phyloP scores from a whole-genome alignment of 1,140 invertebrate genomes.

The Olivierus martensii region DNA sequence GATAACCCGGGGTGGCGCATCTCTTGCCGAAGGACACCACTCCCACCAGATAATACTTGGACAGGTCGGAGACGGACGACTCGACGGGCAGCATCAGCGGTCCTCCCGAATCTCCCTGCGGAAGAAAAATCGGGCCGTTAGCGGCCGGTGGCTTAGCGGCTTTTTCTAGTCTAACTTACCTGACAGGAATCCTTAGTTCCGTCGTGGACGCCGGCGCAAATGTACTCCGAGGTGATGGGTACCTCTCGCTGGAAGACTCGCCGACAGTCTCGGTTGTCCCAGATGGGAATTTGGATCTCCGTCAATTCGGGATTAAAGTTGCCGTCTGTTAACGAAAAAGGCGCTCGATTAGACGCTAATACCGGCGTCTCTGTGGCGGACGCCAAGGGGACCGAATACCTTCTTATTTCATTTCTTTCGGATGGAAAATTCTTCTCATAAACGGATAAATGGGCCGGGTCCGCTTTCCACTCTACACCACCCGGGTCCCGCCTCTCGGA shows the following conservation, averaged over 20 bases:
- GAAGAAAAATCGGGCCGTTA: too few relatives aligned
- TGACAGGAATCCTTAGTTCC: slow-evolving; percentile 72
- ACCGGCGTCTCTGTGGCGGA: too few relatives aligned
- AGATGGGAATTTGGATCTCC: slow-evolving; percentile 12
- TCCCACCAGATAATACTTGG: slow-evolving; percentile 2
- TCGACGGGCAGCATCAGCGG: slow-evolving; percentile 31
- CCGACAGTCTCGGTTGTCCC: slow-evolving; percentile 7
- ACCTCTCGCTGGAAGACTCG: slow-evolving; percentile 13
- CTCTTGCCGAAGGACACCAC: slow-evolving; percentile 27
- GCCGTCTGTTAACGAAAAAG: too few relatives aligned
- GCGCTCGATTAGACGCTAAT: too few relatives aligned
- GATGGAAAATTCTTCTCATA: too few relatives aligned
- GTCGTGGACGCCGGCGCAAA: slow-evolving; percentile 75
- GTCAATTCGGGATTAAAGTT: not conserved
- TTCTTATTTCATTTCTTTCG: too few relatives aligned
- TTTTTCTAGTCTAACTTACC: slow-evolving; percentile 2
- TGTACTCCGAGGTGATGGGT: slow-evolving; percentile 15
- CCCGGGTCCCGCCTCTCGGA: too few relatives aligned
- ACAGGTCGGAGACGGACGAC: too few relatives aligned
- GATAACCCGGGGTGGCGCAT: slow-evolving; percentile 53
- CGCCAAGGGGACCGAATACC: too few relatives aligned
- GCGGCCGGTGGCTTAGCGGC: too few relatives aligned
- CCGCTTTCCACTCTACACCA: too few relatives aligned
- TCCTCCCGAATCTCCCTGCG: slow-evolving; percentile 51
- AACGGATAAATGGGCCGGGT: too few relatives aligned